phyloP scores from a whole-genome alignment of 2,797 vertebrate species.

The Cichlasoma orientale region DNA sequence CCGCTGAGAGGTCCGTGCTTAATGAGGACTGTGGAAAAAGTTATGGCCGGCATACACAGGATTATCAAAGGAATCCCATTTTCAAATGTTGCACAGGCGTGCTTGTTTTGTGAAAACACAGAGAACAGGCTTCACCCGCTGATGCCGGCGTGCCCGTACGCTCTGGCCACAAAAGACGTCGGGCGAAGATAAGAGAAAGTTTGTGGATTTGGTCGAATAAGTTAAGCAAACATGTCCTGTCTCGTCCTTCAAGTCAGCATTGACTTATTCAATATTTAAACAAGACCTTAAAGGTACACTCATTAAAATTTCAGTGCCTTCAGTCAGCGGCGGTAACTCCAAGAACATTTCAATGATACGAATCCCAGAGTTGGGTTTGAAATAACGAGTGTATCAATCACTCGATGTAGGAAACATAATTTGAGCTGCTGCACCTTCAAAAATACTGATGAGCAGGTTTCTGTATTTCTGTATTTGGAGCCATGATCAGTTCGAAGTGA shows the following conservation, averaged over 20 bases:
- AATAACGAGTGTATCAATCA: not conserved
- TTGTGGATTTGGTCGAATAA: not conserved
- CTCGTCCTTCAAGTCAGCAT: not conserved
- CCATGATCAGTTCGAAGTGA: not conserved
- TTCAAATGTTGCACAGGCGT: not conserved
- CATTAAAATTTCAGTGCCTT: not conserved
- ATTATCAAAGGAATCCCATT: not conserved
- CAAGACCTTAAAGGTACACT: not conserved
- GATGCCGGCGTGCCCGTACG: not conserved
- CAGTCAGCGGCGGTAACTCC: not conserved
- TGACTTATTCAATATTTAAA: not conserved
- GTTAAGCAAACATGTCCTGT: not conserved
- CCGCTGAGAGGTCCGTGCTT: not conserved
- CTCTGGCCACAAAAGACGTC: not conserved
- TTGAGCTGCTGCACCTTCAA: not conserved
- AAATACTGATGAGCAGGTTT: not conserved
- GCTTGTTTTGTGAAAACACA: not conserved
- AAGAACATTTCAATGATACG: constrained; percentile 1
- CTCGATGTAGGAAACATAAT: not conserved
- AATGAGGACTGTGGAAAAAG: not conserved
- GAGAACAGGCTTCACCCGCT: not conserved
- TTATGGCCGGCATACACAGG: not conserved
- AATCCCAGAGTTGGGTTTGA: not conserved
- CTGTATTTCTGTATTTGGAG: not conserved
- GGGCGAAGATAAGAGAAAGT: not conserved